Evolutionary conservation across 2,888 invertebrate species (phyloP).

Genomic region (Maniola hyperantus): DNA sequence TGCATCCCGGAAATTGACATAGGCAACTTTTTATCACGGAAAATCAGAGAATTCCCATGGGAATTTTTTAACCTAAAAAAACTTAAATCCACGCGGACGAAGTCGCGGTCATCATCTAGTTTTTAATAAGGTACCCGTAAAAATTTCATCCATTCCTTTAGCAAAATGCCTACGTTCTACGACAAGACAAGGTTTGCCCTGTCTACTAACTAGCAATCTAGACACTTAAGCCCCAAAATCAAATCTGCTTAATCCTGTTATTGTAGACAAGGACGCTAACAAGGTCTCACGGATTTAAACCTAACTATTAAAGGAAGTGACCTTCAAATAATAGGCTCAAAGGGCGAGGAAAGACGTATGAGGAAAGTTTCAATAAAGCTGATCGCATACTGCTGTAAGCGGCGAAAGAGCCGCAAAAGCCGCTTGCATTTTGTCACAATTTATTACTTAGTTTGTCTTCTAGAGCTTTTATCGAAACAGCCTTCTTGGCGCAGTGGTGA

Average conservation of each 20-base stretch:
- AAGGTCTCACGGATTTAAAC: not conserved
- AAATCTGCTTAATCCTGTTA: constrained; percentile 4
- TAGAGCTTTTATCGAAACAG: too few relatives aligned
- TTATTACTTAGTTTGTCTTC: too few relatives aligned
- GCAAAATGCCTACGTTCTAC: not conserved
- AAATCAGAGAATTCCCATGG: too few relatives aligned
- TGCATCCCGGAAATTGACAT: too few relatives aligned
- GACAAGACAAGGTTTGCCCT: not conserved
- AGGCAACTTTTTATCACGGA: too few relatives aligned
- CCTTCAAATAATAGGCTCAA: constrained; percentile 5
- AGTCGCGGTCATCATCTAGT: too few relatives aligned
- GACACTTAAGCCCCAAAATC: constrained; percentile 10
- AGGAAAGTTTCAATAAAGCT: not conserved
- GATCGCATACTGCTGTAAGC: not conserved
- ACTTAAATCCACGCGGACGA: too few relatives aligned
- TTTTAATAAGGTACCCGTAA: too few relatives aligned
- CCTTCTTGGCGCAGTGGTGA: too few relatives aligned
- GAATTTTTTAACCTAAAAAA: too few relatives aligned
- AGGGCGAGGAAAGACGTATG: not conserved
- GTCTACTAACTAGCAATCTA: constrained; percentile 4
- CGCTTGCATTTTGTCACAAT: not conserved
- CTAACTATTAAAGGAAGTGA: constrained; percentile 3
- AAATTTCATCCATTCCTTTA: not conserved
- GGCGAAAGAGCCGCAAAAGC: not conserved
- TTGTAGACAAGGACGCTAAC: constrained; percentile 3